These are phyloP conservation scores for Proteles cristata DNA, from an alignment of 2,113 vertebrate genomes.

Conservation along the genomic window DNA sequence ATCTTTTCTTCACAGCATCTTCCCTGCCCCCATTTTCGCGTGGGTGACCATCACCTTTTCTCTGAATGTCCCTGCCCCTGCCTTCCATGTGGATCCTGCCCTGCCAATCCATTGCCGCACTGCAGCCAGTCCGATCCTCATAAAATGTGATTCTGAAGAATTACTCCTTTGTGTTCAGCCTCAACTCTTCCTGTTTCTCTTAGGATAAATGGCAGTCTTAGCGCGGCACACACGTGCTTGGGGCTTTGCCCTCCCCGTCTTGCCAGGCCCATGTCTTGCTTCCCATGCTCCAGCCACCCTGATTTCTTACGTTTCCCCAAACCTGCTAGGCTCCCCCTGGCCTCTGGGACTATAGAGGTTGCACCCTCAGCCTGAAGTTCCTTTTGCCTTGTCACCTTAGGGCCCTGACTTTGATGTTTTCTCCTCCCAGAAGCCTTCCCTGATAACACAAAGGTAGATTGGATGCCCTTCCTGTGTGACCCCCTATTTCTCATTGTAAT, in stretches of 20 bases:
- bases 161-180: background rate
- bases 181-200: background rate
- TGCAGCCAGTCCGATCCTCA: background rate
- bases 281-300: background rate
- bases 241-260: background rate
- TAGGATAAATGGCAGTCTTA: background rate
- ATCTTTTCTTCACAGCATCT: background rate
- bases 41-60: background rate
- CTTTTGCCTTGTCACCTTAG: background rate
- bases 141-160: background rate
- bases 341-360: background rate
- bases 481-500: background rate
- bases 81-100: background rate
- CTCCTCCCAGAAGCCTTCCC: background rate
- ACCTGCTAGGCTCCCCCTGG: background rate
- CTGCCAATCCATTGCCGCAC: background rate
- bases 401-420: background rate
- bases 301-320: fast-evolving
- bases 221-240: fast-evolving
- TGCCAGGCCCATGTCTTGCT: too few species aligned
- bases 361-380: background rate
- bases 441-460: background rate
- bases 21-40: background rate
- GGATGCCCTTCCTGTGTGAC: background rate
- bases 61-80: background rate